A percentile compares a stretch with the other conserved stretches of the same genome.
phyloP scores from a whole-genome alignment of 2,888 invertebrate genomes.

The Oxystoma pomonae region DNA sequence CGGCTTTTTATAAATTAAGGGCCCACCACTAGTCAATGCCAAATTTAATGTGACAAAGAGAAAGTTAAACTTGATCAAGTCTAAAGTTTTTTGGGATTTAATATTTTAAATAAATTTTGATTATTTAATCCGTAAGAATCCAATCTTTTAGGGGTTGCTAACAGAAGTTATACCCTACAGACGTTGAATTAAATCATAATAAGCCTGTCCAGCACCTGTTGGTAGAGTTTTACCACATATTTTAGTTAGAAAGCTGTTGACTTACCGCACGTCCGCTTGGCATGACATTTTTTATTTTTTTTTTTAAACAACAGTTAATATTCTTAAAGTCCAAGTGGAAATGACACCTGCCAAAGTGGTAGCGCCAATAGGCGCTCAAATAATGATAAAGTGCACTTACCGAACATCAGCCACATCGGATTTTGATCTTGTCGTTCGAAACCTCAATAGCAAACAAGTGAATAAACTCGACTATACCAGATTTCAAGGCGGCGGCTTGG shows the following conservation, averaged over 20 bases:
- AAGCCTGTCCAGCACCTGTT: too few species aligned
- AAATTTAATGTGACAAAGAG: too few species aligned
- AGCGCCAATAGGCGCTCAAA: slow-evolving; percentile 43
- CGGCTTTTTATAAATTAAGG: too few species aligned
- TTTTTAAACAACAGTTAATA: background rate
- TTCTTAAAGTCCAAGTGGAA: slow-evolving; percentile 39
- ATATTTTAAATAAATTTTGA: too few species aligned
- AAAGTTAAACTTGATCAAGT: too few species aligned
- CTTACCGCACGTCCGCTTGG: background rate
- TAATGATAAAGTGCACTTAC: slow-evolving; percentile 52
- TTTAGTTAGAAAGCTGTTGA: background rate
- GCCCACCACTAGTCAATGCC: too few species aligned
- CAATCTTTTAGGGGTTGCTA: too few species aligned
- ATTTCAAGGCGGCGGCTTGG: slow-evolving; percentile 25
- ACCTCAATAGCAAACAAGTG: slow-evolving; percentile 25
- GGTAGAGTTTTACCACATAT: too few species aligned
- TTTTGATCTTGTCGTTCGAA: slow-evolving; percentile 28
- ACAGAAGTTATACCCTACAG: too few species aligned
- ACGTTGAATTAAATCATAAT: too few species aligned
- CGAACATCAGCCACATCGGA: slow-evolving; percentile 28
- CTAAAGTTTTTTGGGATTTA: too few species aligned
- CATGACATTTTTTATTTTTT: background rate
- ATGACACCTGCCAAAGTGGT: slow-evolving; percentile 48
- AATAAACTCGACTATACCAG: slow-evolving; percentile 14
- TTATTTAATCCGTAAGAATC: too few species aligned